Percentiles rank a stretch among this genome's conserved stretches.
phyloP scores from a whole-genome alignment of 1,140 invertebrate species.

The Cydia pomonella region DNA sequence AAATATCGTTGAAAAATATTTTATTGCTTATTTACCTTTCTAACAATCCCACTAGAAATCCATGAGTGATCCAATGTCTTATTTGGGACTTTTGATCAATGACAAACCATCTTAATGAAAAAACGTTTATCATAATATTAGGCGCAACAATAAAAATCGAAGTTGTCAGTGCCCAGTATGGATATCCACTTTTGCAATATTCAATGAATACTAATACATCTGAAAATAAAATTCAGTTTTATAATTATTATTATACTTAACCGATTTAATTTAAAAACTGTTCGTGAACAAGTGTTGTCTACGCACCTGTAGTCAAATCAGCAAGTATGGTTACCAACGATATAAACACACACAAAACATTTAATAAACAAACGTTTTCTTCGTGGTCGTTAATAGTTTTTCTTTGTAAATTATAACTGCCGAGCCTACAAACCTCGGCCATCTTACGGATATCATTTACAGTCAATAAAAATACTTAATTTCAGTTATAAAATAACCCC shows the following conservation, averaged over 20 bases:
- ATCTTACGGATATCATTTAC: constrained; percentile 53
- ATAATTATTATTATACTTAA: constrained; percentile 32
- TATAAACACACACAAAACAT: constrained; percentile 76
- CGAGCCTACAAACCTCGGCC: constrained; percentile 72
- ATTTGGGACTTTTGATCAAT: constrained; percentile 61
- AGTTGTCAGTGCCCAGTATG: constrained; percentile 67
- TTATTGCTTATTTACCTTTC: constrained; percentile 58
- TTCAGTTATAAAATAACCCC: constrained; percentile 28
- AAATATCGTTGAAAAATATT: neutral
- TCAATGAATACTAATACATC: constrained; percentile 73
- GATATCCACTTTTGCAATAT: constrained; percentile 69
- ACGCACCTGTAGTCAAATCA: constrained; percentile 71
- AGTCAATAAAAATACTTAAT: constrained; percentile 30
- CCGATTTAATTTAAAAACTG: constrained; percentile 13
- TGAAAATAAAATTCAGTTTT: constrained; percentile 47
- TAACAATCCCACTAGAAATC: constrained; percentile 65
- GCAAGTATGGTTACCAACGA: constrained; percentile 73
- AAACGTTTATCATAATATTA: constrained; percentile 71
- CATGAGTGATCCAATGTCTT: constrained; percentile 69
- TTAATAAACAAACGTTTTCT: constrained; percentile 73
- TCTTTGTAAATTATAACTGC: constrained; percentile 52
- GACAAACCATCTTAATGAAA: constrained; percentile 71
- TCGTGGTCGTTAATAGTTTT: constrained; percentile 61
- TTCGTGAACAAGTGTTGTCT: constrained; percentile 22
- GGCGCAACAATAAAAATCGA: constrained; percentile 66